Conservation (phyloP, 1,140 invertebrate species). For the Phymorhynchus buccinoides region DNA sequence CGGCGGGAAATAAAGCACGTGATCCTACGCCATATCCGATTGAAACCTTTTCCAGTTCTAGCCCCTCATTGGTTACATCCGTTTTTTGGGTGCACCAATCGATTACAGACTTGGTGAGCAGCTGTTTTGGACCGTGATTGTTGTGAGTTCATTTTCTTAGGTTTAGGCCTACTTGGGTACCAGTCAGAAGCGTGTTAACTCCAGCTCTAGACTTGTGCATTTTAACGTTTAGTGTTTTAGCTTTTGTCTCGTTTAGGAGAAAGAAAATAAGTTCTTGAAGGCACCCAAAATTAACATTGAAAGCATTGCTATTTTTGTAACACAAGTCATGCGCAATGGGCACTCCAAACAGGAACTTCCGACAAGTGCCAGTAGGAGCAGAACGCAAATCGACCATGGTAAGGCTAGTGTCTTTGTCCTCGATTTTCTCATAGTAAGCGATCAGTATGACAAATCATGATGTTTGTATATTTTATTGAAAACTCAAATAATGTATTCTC, state of each 20-base stretch:
- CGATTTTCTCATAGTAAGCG: neutral
- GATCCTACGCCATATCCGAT: constrained; percentile 33
- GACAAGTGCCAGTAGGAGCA: constrained; percentile 28
- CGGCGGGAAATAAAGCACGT: constrained; percentile 58
- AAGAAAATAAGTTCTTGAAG: neutral
- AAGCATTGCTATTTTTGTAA: constrained; percentile 31
- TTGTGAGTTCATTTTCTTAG: neutral
- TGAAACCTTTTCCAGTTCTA: constrained; percentile 11
- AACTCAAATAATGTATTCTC: constrained; percentile 36
- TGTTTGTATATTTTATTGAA: neutral
- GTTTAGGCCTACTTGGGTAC: too few species aligned
- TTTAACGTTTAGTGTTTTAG: too few species aligned
- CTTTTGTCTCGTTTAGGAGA: neutral
- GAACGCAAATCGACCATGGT: constrained; percentile 10
- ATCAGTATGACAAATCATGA: neutral
- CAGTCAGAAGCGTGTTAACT: too few species aligned
- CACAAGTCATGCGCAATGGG: constrained; percentile 30
- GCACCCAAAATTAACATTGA: neutral
- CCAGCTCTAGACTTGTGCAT: too few species aligned
- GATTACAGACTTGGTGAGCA: neutral
- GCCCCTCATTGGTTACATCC: neutral
- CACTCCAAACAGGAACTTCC: constrained; percentile 24
- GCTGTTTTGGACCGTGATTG: neutral
- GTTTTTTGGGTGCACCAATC: neutral
- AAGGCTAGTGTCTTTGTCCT: neutral